Percentiles rank a stretch among this genome's conserved stretches.
Evolutionary conservation across 2,888 invertebrate genomes (phyloP).

Genomic region (Digitonthophagus gazella): DNA sequence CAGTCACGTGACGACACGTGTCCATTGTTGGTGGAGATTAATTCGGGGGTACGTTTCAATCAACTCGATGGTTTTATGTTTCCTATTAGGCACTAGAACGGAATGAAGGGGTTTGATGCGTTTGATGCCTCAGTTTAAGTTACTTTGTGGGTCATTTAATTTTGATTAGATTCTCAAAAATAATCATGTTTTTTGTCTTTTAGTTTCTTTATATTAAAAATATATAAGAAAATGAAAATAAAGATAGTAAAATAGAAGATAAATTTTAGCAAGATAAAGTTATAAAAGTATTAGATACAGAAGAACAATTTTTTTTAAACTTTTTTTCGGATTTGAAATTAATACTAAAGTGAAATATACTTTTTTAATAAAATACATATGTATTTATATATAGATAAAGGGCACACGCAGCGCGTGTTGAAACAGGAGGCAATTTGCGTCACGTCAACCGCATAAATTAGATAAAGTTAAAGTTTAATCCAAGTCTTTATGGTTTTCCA

Average conservation of each 20-base stretch:
- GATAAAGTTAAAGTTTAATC: not conserved
- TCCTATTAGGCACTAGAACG: conserved; percentile 2
- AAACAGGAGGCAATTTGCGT: not conserved
- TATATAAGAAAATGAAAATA: too few relatives aligned
- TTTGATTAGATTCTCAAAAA: not conserved
- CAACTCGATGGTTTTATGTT: conserved; percentile 14
- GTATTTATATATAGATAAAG: not conserved
- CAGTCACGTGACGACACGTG: conserved; percentile 17
- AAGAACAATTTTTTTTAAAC: too few relatives aligned
- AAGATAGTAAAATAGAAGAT: too few relatives aligned
- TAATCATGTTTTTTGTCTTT: not conserved
- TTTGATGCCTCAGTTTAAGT: not conserved
- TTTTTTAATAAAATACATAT: not conserved
- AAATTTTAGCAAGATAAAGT: too few relatives aligned
- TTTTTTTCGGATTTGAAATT: not conserved
- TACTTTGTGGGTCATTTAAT: not conserved
- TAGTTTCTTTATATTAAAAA: too few relatives aligned
- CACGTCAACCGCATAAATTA: not conserved
- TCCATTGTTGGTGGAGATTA: conserved; percentile 18
- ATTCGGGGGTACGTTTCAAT: conserved; percentile 17
- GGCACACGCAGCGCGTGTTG: not conserved
- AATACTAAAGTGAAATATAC: not conserved
- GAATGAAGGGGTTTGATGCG: not conserved
- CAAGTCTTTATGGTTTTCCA: not conserved
- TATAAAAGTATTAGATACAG: too few relatives aligned